Evolutionary conservation across 2,797 vertebrate species (phyloP), one percentile per base, ranked within the genome.

Genomic region (Poeciliopsis gracilis): DNA sequence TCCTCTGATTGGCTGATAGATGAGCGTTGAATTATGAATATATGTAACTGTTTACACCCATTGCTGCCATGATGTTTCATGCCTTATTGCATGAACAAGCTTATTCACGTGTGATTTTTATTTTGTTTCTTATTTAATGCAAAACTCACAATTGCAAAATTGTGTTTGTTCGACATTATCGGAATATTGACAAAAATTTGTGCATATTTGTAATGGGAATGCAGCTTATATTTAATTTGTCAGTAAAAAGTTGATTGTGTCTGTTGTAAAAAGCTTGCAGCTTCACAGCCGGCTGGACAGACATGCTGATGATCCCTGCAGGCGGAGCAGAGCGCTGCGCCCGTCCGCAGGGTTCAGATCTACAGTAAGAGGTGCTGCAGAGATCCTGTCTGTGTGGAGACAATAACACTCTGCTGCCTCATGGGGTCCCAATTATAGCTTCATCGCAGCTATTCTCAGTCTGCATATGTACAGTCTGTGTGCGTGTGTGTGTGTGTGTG

Each of bases 351-450:
- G 77, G 70, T 3, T 18, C 67, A 73, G 28, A 73, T 12, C 57
- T 73, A 72, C 80, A 72, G 70, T 72, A 28, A 49, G 57, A 57
- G 73, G 59, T 41, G 72, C 71, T 82, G 81, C 75, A 77, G 80
- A 72, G 70, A 76, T 82, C 80, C 69, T 41, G 57, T 38, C 59
- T 73, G 77, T 74, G 79, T 76, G 55, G 53, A 38, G 71, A 83
- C 76, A 87, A 89, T 76, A 89, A 86, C 90, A 82, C 63, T 81
- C 10, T 61, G 70, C 41, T 51, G 77, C 84, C 86, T 89, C 2
- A 6, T 79, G 72, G 89, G 84, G 78, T 84, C 87, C 82, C 86
- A 89, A 84, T 89, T 91, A 87, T 87, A 90, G 86, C 53, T 84
- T 77, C 84, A 84, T 86, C 77, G 41, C 82, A 36, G 82, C 76